A percentile compares a stretch with the other conserved stretches of the same genome.
Conservation (phyloP, 1,140 invertebrate genomes). For the Capitella teleta region DNA sequence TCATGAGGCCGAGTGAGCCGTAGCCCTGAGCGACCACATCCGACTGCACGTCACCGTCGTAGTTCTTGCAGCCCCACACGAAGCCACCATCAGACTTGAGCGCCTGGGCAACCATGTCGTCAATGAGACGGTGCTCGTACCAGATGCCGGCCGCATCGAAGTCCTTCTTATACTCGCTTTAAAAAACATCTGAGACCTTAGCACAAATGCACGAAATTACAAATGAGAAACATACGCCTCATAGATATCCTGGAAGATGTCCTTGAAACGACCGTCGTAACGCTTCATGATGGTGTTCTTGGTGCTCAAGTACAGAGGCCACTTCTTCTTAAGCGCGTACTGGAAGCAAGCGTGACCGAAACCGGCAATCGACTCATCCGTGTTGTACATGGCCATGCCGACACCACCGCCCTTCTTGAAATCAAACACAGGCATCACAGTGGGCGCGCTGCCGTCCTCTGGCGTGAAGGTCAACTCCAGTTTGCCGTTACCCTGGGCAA, state of each 20-base stretch:
- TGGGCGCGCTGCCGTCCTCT: constrained; percentile 42
- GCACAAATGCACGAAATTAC: neutral
- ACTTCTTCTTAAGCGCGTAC: constrained; percentile 73
- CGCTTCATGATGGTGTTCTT: constrained; percentile 98
- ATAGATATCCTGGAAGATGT: constrained; percentile 97
- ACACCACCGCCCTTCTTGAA: constrained; percentile 82
- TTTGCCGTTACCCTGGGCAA: constrained; percentile 75
- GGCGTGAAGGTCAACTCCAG: constrained; percentile 74
- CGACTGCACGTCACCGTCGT: constrained; percentile 97
- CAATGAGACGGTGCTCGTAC: constrained; percentile 98
- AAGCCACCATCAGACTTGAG: constrained; percentile 97
- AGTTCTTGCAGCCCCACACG: constrained; percentile 99
- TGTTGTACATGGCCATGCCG: constrained; percentile 93
- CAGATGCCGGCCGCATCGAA: constrained; percentile 80
- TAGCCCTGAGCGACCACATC: constrained; percentile 87
- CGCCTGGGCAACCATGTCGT: constrained; percentile 97
- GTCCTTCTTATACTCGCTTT: constrained; percentile 68
- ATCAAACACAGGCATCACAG: constrained; percentile 49
- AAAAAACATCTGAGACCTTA: no score
- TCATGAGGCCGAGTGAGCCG: constrained; percentile 43
- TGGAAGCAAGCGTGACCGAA: constrained; percentile 94
- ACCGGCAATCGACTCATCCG: constrained; percentile 75
- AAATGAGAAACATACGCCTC: constrained; percentile 52
- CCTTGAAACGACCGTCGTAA: constrained; percentile 97
- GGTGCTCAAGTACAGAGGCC: constrained; percentile 91